phyloP scores from a whole-genome alignment of 2,113 vertebrate species.

The Pyrgilauda ruficollis region DNA sequence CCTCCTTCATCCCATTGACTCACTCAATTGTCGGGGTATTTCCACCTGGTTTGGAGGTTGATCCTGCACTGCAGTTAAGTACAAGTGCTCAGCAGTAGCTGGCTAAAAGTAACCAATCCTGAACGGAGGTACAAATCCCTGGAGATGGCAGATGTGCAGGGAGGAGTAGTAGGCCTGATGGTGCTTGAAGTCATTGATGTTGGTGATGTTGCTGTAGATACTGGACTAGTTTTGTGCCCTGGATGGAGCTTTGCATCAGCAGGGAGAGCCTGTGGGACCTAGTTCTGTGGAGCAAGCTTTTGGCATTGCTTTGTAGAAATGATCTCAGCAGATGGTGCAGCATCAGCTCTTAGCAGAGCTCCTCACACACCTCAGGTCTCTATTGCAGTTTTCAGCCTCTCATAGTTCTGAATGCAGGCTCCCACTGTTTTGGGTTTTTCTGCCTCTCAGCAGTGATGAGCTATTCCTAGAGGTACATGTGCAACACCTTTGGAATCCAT shows the following conservation, averaged over 20 bases:
- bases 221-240: not conserved
- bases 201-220: not conserved
- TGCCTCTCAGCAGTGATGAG: not conserved
- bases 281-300: not conserved
- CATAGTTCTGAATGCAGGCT: not conserved
- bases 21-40: not conserved
- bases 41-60: not conserved
- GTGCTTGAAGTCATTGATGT: not conserved
- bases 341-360: not conserved
- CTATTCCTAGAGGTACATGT: not conserved
- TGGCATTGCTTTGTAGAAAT: not conserved
- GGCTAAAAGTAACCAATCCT: not conserved
- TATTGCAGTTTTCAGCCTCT: not conserved
- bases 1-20: not conserved
- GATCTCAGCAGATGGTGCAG: not conserved
- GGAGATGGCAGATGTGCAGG: not conserved
- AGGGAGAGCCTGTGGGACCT: not conserved
- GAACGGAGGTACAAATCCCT: not conserved
- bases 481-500: not conserved
- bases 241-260: not conserved
- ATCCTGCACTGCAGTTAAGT: not conserved
- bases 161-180: not conserved
- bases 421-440: not conserved
- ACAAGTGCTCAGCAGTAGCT: not conserved
- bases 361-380: not conserved